Evolutionary conservation across 2,888 invertebrate genomes (phyloP), one percentile per base, ranked within the genome.

Genomic region (Drosophila mimetica): DNA sequence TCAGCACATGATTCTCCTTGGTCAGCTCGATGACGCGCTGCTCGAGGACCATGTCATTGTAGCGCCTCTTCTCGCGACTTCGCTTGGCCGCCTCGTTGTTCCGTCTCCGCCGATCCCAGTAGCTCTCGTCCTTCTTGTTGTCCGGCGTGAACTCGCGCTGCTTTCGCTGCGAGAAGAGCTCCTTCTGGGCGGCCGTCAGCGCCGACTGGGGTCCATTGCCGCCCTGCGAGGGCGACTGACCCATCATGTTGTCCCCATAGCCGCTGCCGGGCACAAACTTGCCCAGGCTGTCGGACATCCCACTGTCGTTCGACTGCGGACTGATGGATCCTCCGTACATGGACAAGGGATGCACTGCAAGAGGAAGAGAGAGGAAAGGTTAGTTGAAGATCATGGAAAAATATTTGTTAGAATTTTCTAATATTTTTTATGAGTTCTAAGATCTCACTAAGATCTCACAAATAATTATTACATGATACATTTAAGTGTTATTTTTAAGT

Each of bases 51-150:
- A 98, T 97, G 92, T 99, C 98, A 90, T 99, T 98, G 93, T 97
- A 96, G 47, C 98, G 95, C 41, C 98, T 94, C 92, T 99, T 99
- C 91, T 99, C 98, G n/a, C 98, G 94, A 6, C 98, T 98, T 44
- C 98, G 93, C 91, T 99, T 98, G 61, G 99, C 99, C 0, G 99
- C 99, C 92, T 98, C 98, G 92, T 99, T 99, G 92, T 99, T 99
- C 66, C 98, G 94, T 73, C 98, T 94, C 61, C 99, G 94, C 61
- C 98, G 95, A 92, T 98, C 98, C 99, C 99, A 99, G 92, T 99
- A 99, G 89, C 96, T 97, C 87, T 98, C 97, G 89, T 99, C 98
- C 91, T 99, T 99, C 91, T 98, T 98, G 92, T 95, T 97, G 91
- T 98, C 98, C 0, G 98, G 98, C 74, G 98, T 98, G 92, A 99